phyloP scores from a whole-genome alignment of 2,113 vertebrate species.

The Halcyon malimbica region DNA sequence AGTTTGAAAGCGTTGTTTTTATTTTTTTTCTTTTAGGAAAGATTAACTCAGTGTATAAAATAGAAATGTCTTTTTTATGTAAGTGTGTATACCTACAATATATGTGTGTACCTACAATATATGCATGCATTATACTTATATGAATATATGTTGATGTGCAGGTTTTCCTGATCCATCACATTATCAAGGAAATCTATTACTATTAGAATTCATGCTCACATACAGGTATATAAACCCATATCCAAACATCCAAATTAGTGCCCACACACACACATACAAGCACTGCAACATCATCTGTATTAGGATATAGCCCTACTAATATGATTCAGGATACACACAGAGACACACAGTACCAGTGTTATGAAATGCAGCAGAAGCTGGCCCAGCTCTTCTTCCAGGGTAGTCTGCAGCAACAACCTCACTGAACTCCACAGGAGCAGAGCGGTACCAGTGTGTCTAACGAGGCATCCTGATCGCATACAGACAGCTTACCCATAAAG shows the following conservation, averaged over 20 bases:
- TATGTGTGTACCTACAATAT: not conserved
- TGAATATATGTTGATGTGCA: not conserved
- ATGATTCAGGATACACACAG: not conserved
- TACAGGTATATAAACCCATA: not conserved
- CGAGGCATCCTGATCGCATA: not conserved
- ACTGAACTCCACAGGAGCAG: not conserved
- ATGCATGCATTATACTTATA: not conserved
- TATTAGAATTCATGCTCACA: not conserved
- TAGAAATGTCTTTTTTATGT: not conserved
- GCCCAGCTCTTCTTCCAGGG: not conserved
- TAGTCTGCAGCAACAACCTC: not conserved
- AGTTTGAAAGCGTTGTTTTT: not conserved
- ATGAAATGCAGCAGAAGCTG: conserved; percentile 1
- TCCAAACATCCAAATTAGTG: not conserved
- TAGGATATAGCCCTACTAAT: not conserved
- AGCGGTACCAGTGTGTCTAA: not conserved
- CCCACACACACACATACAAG: not conserved
- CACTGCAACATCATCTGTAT: not conserved
- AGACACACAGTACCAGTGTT: not conserved
- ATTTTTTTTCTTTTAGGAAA: not conserved
- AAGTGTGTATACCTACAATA: not conserved
- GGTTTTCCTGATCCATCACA: not conserved
- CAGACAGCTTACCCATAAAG: not conserved
- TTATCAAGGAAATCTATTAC: not conserved
- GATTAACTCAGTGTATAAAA: not conserved